Evolutionary conservation across 2,797 vertebrate species (phyloP).

Genomic region (Dromococcyx pavoninus): DNA sequence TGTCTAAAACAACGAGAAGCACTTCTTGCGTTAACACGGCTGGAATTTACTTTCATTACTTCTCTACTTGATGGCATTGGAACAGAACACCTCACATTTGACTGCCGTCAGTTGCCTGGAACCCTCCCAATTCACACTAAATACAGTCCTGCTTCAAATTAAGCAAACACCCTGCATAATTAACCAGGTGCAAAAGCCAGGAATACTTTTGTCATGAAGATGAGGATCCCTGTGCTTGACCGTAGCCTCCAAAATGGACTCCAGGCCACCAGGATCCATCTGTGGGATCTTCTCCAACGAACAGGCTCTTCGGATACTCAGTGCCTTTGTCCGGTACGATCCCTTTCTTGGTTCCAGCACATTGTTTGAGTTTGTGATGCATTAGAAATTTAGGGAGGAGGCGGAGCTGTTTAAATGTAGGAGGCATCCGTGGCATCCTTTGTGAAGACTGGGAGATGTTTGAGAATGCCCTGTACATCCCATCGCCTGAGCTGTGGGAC

Average conservation of each 20-base stretch:
- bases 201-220: neutral
- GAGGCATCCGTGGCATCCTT: fast-evolving
- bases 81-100: fast-evolving
- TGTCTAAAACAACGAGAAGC: neutral
- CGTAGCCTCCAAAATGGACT: neutral
- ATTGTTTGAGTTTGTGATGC: neutral
- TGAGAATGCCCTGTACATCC: neutral
- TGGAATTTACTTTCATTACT: neutral
- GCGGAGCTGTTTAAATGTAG: neutral
- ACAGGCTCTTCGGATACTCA: neutral
- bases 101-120: neutral
- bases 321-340: neutral
- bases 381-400: neutral
- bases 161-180: neutral
- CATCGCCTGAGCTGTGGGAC: neutral
- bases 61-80: fast-evolving
- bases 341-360: neutral
- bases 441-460: neutral
- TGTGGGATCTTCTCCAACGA: neutral
- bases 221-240: neutral
- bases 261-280: neutral
- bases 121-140: neutral
- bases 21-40: neutral
- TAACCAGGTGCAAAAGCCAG: neutral
- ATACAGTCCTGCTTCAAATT: neutral